Evolutionary conservation across 2,888 invertebrate species (phyloP).

Genomic region (Byasa hedistus): DNA sequence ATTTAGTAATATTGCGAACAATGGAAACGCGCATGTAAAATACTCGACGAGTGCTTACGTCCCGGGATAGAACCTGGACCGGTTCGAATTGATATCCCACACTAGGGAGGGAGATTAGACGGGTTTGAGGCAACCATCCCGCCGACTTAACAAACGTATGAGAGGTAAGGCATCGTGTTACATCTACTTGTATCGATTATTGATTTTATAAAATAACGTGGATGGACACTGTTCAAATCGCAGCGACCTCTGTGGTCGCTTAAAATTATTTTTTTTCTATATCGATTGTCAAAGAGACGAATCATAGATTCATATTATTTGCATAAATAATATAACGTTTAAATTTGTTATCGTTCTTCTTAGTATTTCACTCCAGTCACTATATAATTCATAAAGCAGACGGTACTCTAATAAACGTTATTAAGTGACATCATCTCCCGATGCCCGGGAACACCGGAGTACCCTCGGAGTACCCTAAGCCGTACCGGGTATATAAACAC

Average conservation of each 20-base stretch:
- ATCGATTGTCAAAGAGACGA: too few species aligned
- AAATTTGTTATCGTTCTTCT: too few species aligned
- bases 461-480: constrained; percentile 9
- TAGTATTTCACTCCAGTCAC: too few species aligned
- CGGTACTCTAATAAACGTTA: constrained; percentile 14
- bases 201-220: too few species aligned
- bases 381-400: constrained; percentile 12
- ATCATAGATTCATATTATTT: too few species aligned
- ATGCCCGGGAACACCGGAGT: constrained; percentile 6
- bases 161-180: too few species aligned
- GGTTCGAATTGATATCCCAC: constrained; percentile 39
- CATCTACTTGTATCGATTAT: too few species aligned
- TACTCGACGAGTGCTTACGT: constrained; percentile 16
- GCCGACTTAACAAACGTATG: too few species aligned
- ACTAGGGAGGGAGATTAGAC: constrained; percentile 29
- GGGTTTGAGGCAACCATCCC: constrained; percentile 15
- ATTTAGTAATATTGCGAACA: neutral
- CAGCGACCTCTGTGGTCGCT: too few species aligned
- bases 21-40: neutral
- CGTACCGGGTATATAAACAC: constrained; percentile 13
- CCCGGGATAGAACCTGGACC: constrained; percentile 42
- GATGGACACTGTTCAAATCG: too few species aligned
- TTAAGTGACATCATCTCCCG: constrained; percentile 17
- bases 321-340: too few species aligned
- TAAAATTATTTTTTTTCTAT: too few species aligned